Evolutionary conservation across 2,888 invertebrate genomes (phyloP).

Genomic region (Chydorus sphaericus): DNA sequence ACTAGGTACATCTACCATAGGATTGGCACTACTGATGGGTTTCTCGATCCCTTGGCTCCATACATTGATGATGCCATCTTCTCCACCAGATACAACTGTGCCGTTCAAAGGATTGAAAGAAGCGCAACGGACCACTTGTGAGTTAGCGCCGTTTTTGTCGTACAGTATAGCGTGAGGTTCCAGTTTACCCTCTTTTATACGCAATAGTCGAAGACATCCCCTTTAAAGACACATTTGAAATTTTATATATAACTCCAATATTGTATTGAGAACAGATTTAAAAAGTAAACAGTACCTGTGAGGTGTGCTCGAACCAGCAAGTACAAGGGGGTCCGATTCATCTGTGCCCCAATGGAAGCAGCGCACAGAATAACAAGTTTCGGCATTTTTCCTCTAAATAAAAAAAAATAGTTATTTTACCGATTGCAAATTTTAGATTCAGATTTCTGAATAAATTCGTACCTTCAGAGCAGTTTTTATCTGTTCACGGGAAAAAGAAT

Average conservation of each 20-base stretch:
- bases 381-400: slow-evolving; percentile 42
- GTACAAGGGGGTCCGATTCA: slow-evolving; percentile 35
- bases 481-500: slow-evolving; percentile 40
- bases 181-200: slow-evolving; percentile 36
- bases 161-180: slow-evolving; percentile 39
- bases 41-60: slow-evolving; percentile 36
- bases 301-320: slow-evolving; percentile 47
- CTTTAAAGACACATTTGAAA: slow-evolving; percentile 19
- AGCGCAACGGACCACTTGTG: slow-evolving; percentile 54
- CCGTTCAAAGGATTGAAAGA: slow-evolving; percentile 45
- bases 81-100: slow-evolving; percentile 52
- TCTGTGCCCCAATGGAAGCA: slow-evolving; percentile 36
- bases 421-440: background rate
- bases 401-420: slow-evolving; percentile 14
- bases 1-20: background rate
- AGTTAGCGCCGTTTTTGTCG: slow-evolving; percentile 35
- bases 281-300: slow-evolving; percentile 36
- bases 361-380: slow-evolving; percentile 48
- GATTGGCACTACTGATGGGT: background rate
- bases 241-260: background rate
- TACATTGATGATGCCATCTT: slow-evolving; percentile 47
- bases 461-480: slow-evolving; percentile 36
- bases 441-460: slow-evolving; percentile 13
- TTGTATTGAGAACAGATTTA: slow-evolving; percentile 6
- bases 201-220: slow-evolving; percentile 34